A percentile compares a stretch with the other conserved stretches of the same genome.
These are phyloP conservation scores for Sialia sialis DNA, from an alignment of 2,113 vertebrate species.

Conservation along the genomic window DNA sequence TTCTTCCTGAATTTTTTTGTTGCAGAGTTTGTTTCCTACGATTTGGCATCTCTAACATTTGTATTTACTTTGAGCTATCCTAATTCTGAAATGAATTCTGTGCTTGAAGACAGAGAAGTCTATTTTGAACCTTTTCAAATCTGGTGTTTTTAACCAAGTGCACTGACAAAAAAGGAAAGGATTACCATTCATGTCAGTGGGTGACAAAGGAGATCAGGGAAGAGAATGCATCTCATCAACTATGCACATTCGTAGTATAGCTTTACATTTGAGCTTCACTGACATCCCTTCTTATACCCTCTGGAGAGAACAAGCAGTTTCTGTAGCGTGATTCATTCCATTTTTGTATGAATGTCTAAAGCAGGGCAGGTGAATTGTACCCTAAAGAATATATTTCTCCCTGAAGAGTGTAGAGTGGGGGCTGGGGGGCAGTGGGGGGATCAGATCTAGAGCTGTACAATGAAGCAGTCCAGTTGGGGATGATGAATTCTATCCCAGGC, in stretches of 20 bases:
- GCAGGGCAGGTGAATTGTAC: neutral
- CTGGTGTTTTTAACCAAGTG: neutral
- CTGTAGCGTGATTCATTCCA: neutral
- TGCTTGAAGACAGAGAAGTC: neutral
- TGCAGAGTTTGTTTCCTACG: neutral
- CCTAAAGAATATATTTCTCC: neutral
- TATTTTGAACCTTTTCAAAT: neutral
- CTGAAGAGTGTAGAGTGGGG: neutral
- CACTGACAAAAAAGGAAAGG: neutral
- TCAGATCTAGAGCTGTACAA: neutral
- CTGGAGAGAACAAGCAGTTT: neutral
- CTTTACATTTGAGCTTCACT: neutral
- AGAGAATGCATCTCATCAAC: neutral
- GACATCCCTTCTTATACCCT: neutral
- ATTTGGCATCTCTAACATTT: neutral
- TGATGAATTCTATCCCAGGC: neutral
- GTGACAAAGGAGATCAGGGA: neutral
- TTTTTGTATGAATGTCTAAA: neutral
- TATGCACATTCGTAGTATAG: neutral
- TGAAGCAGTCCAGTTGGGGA: neutral
- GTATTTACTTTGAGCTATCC: neutral
- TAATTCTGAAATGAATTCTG: neutral
- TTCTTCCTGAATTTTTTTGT: neutral
- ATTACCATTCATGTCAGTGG: neutral
- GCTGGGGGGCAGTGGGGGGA: fast-evolving